A percentile compares a stretch with the other conserved stretches of the same genome.
Conservation (phyloP, 2,113 vertebrate species). For the Scophthalmus maximus region DNA sequence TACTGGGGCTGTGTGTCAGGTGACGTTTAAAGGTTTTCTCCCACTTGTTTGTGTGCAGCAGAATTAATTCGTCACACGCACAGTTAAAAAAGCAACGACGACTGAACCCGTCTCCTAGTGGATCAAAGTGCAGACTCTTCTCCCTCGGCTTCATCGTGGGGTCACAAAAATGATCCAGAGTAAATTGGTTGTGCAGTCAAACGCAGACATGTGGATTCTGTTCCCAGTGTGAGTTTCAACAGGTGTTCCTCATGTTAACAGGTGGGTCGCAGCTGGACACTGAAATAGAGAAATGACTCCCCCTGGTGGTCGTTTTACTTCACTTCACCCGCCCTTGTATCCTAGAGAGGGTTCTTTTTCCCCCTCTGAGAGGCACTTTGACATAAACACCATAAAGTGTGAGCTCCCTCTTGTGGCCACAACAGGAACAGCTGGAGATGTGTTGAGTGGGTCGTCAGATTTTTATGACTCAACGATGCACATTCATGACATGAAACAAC, state of each 20-base stretch:
- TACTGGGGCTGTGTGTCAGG: too few relatives aligned
- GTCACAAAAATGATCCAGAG: too few relatives aligned
- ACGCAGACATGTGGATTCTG: background rate
- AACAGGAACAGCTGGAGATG: background rate
- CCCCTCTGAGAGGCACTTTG: background rate
- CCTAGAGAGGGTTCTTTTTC: background rate
- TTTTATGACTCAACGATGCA: too few relatives aligned
- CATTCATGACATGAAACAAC: too few relatives aligned
- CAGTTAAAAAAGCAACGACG: too few relatives aligned
- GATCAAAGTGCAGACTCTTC: too few relatives aligned
- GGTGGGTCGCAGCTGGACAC: conserved; percentile 9
- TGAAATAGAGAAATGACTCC: conserved; percentile 27
- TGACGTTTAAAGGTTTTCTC: too few relatives aligned
- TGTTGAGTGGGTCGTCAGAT: too few relatives aligned
- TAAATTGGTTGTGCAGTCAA: background rate
- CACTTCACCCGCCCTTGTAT: conserved; percentile 12
- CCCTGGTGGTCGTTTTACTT: conserved; percentile 40
- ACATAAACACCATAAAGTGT: conserved; percentile 2
- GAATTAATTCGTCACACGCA: too few relatives aligned
- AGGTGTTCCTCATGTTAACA: conserved; percentile 52
- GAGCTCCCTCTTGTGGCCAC: conserved; percentile 47
- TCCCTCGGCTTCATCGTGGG: too few relatives aligned
- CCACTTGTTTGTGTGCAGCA: too few relatives aligned
- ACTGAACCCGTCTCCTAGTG: too few relatives aligned
- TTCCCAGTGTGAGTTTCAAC: conserved; percentile 19